phyloP scores from a whole-genome alignment of 2,797 vertebrate species.

The Telmatherina bonti region DNA sequence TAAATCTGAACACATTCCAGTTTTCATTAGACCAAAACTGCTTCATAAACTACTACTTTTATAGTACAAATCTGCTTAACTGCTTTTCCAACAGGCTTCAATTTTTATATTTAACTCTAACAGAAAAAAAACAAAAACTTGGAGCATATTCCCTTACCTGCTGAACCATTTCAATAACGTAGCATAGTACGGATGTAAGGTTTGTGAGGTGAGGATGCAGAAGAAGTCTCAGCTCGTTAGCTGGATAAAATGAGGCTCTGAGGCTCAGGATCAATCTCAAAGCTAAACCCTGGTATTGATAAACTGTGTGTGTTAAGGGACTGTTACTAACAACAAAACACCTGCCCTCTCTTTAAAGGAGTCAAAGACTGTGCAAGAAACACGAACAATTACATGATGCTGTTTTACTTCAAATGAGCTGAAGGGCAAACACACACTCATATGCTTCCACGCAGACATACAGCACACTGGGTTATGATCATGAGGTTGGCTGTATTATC shows the following conservation, averaged over 20 bases:
- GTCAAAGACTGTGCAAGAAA: slow-evolving; percentile 28
- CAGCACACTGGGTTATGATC: slow-evolving; percentile 60
- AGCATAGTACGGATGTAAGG: slow-evolving; percentile 11
- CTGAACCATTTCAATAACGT: slow-evolving; percentile 17
- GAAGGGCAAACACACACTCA: slow-evolving; percentile 37
- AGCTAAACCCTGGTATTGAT: slow-evolving; percentile 60
- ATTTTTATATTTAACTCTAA: not conserved
- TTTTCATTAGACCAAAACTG: not conserved
- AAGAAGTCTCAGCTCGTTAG: slow-evolving; percentile 60
- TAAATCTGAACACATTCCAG: not conserved
- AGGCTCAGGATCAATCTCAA: slow-evolving; percentile 56
- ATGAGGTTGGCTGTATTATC: slow-evolving; percentile 59
- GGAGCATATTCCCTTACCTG: slow-evolving; percentile 7
- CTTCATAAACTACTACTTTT: not conserved
- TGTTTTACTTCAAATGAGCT: slow-evolving; percentile 39
- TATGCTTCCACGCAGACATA: slow-evolving; percentile 41
- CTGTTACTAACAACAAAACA: slow-evolving; percentile 51
- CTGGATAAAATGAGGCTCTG: slow-evolving; percentile 47
- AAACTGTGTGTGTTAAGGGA: slow-evolving; percentile 61
- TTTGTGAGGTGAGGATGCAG: slow-evolving; percentile 27
- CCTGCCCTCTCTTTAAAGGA: slow-evolving; percentile 12
- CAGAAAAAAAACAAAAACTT: not conserved
- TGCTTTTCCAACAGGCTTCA: not conserved
- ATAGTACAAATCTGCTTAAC: not conserved
- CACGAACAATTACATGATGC: slow-evolving; percentile 43